Conservation (phyloP, 23 tunicate species). For the Phallusia fumigata region DNA sequence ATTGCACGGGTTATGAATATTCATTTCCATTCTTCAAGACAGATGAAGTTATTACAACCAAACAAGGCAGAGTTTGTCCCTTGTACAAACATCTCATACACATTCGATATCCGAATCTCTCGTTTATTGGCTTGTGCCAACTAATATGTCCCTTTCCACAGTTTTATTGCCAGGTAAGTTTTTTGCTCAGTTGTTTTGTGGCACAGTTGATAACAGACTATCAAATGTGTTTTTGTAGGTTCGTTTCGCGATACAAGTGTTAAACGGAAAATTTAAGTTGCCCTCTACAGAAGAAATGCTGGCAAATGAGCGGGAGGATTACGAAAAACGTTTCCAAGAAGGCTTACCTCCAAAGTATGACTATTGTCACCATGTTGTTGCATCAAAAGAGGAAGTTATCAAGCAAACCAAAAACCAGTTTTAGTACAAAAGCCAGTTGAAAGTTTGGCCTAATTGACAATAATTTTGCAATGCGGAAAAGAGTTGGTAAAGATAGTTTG, state of each 20-base stretch:
- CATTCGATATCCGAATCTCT: conserved; percentile 52
- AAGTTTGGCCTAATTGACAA: too few species aligned
- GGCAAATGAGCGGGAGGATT: conserved; percentile 56
- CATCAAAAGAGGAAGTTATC: too few species aligned
- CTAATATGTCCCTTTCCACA: conserved; percentile 86
- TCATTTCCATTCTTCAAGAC: conserved; percentile 74
- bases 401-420: too few species aligned
- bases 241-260: conserved; percentile 26
- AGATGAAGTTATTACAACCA: conserved; percentile 22
- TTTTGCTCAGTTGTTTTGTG: neutral
- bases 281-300: conserved; percentile 69
- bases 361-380: too few species aligned
- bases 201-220: neutral
- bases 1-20: conserved; percentile 84
- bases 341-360: conserved; percentile 60
- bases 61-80: conserved; percentile 35
- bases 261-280: conserved; percentile 40
- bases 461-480: too few species aligned
- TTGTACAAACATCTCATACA: conserved; percentile 71
- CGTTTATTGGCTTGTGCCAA: conserved; percentile 64
- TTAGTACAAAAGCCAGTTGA: too few species aligned
- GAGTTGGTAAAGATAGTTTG: too few species aligned
- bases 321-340: conserved; percentile 28
- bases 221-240: conserved; percentile 25
- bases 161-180: conserved; percentile 71